Conservation (phyloP, 2,113 vertebrate species). For the Sceloporus undulatus region DNA sequence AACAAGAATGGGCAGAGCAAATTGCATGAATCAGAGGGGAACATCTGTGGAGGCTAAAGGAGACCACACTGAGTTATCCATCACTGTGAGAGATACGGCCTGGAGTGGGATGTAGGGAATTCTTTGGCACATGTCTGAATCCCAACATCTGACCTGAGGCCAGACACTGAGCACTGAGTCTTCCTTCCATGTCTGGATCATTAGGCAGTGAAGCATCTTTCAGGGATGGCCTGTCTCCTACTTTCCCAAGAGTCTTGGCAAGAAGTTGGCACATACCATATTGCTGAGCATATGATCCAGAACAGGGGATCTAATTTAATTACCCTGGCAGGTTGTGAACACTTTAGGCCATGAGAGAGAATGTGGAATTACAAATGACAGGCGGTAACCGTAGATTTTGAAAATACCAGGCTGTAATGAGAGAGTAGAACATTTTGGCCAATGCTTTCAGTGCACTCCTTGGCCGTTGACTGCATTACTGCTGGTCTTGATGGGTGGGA, state of each 20-base stretch:
- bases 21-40: neutral
- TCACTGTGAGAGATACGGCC: neutral
- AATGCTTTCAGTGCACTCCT: no score
- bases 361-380: no score
- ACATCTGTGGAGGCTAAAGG: slow-evolving; percentile 7
- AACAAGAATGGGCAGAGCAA: neutral
- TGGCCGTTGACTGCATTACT: no score
- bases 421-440: no score
- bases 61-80: neutral
- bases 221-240: neutral
- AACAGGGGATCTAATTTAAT: neutral
- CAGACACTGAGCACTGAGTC: neutral
- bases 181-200: neutral
- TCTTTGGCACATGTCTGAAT: neutral
- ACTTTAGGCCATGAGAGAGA: neutral
- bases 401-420: no score
- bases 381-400: no score
- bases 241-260: neutral
- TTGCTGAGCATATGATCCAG: neutral
- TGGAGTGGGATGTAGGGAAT: neutral
- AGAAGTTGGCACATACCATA: neutral
- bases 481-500: no score
- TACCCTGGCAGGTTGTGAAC: neutral
- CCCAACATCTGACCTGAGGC: neutral
- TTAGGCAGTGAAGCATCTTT: neutral